Evolutionary conservation across 2,888 invertebrate genomes (phyloP), one percentile per base, ranked within the genome.

Genomic region (Agonopterix subpropinquella): DNA sequence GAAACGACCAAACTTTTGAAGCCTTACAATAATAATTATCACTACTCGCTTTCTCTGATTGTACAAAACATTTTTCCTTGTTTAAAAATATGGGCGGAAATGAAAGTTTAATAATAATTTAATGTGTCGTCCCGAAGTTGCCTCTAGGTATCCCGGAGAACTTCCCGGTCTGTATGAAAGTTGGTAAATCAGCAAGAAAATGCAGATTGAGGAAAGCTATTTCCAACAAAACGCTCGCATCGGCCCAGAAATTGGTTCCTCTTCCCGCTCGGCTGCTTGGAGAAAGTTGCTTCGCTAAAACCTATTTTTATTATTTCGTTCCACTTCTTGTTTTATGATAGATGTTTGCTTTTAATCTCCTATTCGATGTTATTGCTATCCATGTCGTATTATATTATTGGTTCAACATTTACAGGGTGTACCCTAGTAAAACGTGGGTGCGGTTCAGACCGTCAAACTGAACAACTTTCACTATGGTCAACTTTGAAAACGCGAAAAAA

Each of bases 121-220:
- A 77, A 80, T 79, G 68, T 77, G 71, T 73, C 73, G 72, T 66
- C 67, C 56, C 61, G 50, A 72, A 77, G 41, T 77, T 76, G 58
- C 61, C 55, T 62, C 61, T 63, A 73, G 67, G 71, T 70, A 77
- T 75, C 66, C 71, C 64, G 61, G 53, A 53, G 63, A 70, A 80
- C 77, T 67, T 81, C 77, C 61, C 59, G 63, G 66, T 74, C 73
- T 70, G 65, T 77, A 82, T 79, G 80, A 79, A 86, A 87, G 80
- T 88, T 87, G 81, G 84, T 85, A 87, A 87, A 87, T 88, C 88
- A 88, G 87, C 87, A 87, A 86, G 87, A 86, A 88, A 87, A 87
- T 88, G 87, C 84, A 87, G 87, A 88, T 88, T 85, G 84, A 86
- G 83, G 80, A 82, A 85, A 84, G 86, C 87, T 85, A 87, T 87